A percentile compares a stretch with the other conserved stretches of the same genome.
phyloP scores from a whole-genome alignment of 2,888 invertebrate species.

The Caenorhabditis sinica region DNA sequence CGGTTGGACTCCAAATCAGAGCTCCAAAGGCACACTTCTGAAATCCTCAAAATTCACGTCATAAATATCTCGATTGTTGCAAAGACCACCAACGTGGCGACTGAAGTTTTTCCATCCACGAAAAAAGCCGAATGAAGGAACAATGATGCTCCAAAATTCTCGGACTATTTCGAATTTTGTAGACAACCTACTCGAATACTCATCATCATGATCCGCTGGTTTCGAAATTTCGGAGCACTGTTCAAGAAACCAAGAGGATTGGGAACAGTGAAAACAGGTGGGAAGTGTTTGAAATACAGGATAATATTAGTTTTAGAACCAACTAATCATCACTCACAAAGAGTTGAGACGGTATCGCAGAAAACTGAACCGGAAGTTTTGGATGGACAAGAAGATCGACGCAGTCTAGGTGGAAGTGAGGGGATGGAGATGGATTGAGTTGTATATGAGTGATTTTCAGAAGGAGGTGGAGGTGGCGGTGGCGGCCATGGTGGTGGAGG shows the following conservation, averaged over 20 bases:
- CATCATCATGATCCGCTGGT: not conserved
- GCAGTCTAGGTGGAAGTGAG: conserved; percentile 50
- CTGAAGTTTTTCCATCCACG: too few species aligned
- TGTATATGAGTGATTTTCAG: conserved; percentile 12
- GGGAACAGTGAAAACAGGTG: too few species aligned
- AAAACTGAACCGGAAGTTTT: not conserved
- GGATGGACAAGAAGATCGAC: conserved; percentile 10
- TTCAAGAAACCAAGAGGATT: too few species aligned
- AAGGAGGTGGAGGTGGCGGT: conserved; percentile 48
- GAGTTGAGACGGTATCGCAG: not conserved
- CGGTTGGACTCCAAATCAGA: too few species aligned
- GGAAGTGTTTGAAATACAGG: too few species aligned
- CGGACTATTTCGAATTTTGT: not conserved
- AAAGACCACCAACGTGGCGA: too few species aligned
- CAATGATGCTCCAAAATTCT: too few species aligned
- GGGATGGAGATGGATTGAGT: not conserved
- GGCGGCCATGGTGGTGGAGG: conserved; percentile 34
- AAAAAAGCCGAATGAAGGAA: too few species aligned
- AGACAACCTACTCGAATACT: not conserved
- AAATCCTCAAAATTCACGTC: too few species aligned
- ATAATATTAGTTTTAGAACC: conserved; percentile 16
- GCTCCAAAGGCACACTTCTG: too few species aligned
- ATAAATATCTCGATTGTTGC: too few species aligned
- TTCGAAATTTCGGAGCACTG: not conserved
- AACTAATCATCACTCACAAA: conserved; percentile 29